Percentiles rank a stretch among this genome's conserved stretches.
Evolutionary conservation across 2,888 invertebrate genomes (phyloP).

Genomic region (Campoletis raptor): DNA sequence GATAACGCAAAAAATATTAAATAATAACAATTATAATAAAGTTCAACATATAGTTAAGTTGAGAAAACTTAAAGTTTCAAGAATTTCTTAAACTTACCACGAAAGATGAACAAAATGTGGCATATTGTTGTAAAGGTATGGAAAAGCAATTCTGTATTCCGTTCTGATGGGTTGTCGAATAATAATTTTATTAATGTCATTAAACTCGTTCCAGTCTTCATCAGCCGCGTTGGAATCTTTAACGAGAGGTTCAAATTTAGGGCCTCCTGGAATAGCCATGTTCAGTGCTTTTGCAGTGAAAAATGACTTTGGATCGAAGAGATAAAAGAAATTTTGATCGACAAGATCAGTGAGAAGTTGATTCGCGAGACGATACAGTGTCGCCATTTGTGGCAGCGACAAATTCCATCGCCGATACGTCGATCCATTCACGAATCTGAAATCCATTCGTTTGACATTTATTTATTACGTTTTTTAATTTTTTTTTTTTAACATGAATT

Average conservation of each 20-base stretch:
- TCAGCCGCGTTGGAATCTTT: slow-evolving; percentile 99
- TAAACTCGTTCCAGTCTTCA: slow-evolving; percentile 99
- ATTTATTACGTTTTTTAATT: background rate
- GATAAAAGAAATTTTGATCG: slow-evolving; percentile 99
- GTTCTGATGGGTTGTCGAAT: slow-evolving; percentile 99
- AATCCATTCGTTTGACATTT: slow-evolving; percentile 42
- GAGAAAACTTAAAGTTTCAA: background rate
- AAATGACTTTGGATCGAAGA: slow-evolving; percentile 99
- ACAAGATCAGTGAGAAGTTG: slow-evolving; percentile 98
- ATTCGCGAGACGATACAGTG: slow-evolving; percentile 98
- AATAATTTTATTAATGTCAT: slow-evolving; percentile 99
- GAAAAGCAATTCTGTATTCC: slow-evolving; percentile 99
- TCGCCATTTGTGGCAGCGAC: slow-evolving; percentile 98
- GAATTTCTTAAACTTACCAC: slow-evolving; percentile 90
- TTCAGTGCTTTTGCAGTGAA: slow-evolving; percentile 99
- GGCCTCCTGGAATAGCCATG: slow-evolving; percentile 99
- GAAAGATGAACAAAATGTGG: slow-evolving; percentile 99
- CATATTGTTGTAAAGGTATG: slow-evolving; percentile 99
- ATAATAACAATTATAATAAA: background rate
- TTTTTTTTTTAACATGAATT: background rate
- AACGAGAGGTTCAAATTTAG: slow-evolving; percentile 99
- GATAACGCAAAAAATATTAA: background rate
- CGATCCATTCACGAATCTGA: slow-evolving; percentile 95
- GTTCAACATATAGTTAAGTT: background rate
- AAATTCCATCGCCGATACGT: slow-evolving; percentile 99